Percentiles rank a stretch among this genome's conserved stretches.
These are phyloP conservation scores for Formica aserva DNA, from an alignment of 2,888 invertebrate species.

Conservation along the genomic window DNA sequence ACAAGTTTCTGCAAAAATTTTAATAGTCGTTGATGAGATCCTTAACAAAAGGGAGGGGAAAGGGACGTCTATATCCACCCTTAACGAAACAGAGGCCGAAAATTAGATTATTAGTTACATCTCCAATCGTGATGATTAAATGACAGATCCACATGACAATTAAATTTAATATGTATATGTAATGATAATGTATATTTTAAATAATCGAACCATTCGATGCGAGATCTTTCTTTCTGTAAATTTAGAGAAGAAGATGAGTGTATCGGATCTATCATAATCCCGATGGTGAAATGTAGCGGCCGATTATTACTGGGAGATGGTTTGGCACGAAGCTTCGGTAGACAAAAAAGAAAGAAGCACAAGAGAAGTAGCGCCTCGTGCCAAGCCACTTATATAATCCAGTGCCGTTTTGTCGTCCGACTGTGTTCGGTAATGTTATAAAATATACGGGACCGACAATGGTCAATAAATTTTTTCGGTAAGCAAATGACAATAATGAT, in stretches of 20 bases:
- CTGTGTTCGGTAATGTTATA: slow-evolving; percentile 29
- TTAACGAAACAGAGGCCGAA: slow-evolving; percentile 79
- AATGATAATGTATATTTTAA: background rate
- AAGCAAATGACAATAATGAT: slow-evolving; percentile 17
- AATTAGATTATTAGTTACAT: slow-evolving; percentile 52
- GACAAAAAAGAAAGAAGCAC: slow-evolving; percentile 50
- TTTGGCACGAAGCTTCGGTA: slow-evolving; percentile 19
- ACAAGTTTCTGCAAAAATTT: slow-evolving; percentile 78
- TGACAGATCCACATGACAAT: background rate
- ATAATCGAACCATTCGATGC: background rate
- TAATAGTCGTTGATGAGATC: slow-evolving; percentile 83
- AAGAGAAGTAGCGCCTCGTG: slow-evolving; percentile 17
- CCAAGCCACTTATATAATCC: slow-evolving; percentile 50
- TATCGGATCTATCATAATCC: background rate
- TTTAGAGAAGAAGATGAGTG: background rate
- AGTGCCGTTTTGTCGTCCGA: slow-evolving; percentile 27
- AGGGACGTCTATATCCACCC: slow-evolving; percentile 83
- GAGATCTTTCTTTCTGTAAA: background rate
- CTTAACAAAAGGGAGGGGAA: slow-evolving; percentile 84
- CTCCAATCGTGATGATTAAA: background rate
- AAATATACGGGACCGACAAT: slow-evolving; percentile 7
- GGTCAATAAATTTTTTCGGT: slow-evolving; percentile 5
- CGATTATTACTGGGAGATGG: slow-evolving; percentile 41
- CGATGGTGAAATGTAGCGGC: background rate
- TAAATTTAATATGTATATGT: background rate